Evolutionary conservation across 2,113 vertebrate genomes (phyloP).

Genomic region (Brachyistius frenatus): DNA sequence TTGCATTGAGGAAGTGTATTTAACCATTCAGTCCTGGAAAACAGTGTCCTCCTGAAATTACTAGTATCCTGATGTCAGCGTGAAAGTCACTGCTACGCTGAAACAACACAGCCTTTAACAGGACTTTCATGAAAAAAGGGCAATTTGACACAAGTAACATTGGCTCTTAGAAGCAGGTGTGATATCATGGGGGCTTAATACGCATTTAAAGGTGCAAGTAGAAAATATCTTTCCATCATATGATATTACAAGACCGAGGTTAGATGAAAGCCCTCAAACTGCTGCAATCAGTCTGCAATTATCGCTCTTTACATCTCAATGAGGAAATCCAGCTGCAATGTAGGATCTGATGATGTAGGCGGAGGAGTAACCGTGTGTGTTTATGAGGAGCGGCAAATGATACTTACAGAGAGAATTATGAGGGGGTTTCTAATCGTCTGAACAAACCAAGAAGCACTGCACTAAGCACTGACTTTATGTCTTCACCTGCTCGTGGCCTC

Average conservation of each 20-base stretch:
- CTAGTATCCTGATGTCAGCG: neutral
- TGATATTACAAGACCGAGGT: conserved; percentile 19
- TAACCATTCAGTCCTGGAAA: neutral
- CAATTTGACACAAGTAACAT: neutral
- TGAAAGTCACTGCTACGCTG: neutral
- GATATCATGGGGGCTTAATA: neutral
- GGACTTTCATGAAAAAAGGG: conserved; percentile 16
- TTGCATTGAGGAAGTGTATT: too few species aligned
- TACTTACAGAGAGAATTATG: conserved; percentile 62
- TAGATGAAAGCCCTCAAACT: conserved; percentile 63
- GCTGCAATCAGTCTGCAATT: conserved; percentile 84
- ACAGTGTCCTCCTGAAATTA: conserved; percentile 1
- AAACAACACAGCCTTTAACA: conserved; percentile 1
- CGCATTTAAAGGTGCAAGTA: neutral
- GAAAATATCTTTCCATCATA: conserved; percentile 17
- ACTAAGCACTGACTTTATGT: conserved; percentile 43
- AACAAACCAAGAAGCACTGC: conserved; percentile 55
- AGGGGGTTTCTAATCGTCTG: conserved; percentile 71
- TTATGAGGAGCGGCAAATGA: conserved; percentile 64
- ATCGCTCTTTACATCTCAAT: conserved; percentile 81
- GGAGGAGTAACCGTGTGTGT: conserved; percentile 53
- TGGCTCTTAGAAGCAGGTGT: neutral
- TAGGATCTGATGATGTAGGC: conserved; percentile 61
- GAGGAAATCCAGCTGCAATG: conserved; percentile 74
- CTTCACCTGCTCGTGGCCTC: conserved; percentile 47